phyloP scores from a whole-genome alignment of 1,140 invertebrate genomes.

The Trialeurodes vaporariorum region DNA sequence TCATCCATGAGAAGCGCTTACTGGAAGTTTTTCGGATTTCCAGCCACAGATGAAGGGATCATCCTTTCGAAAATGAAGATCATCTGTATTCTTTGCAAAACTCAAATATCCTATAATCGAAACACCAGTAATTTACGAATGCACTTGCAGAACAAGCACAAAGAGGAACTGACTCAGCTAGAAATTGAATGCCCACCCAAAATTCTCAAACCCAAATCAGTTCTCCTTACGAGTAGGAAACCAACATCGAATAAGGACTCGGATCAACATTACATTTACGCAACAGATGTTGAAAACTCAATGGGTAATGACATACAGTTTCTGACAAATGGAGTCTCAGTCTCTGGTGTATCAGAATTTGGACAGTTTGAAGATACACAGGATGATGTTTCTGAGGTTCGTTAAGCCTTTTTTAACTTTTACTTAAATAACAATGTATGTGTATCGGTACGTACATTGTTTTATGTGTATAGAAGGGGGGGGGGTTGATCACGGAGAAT shows the following conservation, averaged over 20 bases:
- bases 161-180: constrained; percentile 36
- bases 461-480: too few species aligned
- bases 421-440: too few species aligned
- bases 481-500: too few species aligned
- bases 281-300: neutral
- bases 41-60: constrained; percentile 44
- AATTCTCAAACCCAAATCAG: neutral
- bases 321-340: neutral
- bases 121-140: constrained; percentile 50
- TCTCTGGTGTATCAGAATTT: neutral
- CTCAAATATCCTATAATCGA: constrained; percentile 47
- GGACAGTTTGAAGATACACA: neutral
- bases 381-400: neutral
- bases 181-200: constrained; percentile 27
- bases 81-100: constrained; percentile 47
- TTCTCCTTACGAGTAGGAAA: neutral
- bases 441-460: too few species aligned
- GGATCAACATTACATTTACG: neutral
- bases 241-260: neutral
- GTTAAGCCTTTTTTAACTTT: too few species aligned
- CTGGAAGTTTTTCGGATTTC: constrained; percentile 53
- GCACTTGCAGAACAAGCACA: constrained; percentile 48
- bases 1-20: constrained; percentile 48
- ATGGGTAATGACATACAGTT: neutral
- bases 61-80: constrained; percentile 51